Conservation (phyloP, 2,888 invertebrate genomes). For the Clanis bilineata region DNA sequence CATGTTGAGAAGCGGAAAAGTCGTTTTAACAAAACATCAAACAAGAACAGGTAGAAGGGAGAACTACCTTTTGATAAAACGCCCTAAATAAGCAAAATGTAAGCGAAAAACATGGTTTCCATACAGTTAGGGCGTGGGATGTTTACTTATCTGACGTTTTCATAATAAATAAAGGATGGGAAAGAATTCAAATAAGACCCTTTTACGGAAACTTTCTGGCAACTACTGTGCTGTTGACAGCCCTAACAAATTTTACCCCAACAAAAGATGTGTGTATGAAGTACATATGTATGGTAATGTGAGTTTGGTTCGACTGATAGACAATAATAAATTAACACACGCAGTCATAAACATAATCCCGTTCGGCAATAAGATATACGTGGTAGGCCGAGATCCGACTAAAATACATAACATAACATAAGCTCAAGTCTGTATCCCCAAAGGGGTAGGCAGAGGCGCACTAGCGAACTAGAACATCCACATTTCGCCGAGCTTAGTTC, state of each 20-base stretch:
- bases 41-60: slow-evolving; percentile 27
- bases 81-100: slow-evolving; percentile 13
- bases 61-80: slow-evolving; percentile 1
- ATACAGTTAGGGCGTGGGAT: slow-evolving; percentile 17
- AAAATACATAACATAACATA: too few species aligned
- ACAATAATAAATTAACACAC: too few species aligned
- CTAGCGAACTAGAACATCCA: too few species aligned
- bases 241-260: slow-evolving; percentile 42
- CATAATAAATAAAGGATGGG: slow-evolving; percentile 36
- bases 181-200: slow-evolving; percentile 32
- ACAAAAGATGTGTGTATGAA: slow-evolving; percentile 38
- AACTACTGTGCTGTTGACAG: slow-evolving; percentile 36
- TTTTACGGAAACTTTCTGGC: slow-evolving; percentile 39
- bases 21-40: slow-evolving; percentile 25
- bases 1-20: not conserved
- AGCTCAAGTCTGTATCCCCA: too few species aligned
- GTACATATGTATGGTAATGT: slow-evolving; percentile 33
- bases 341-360: too few species aligned
- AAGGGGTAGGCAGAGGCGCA: too few species aligned
- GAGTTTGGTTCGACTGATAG: slow-evolving; percentile 39
- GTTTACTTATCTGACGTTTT: slow-evolving; percentile 33
- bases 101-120: slow-evolving; percentile 5
- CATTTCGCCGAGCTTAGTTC: too few species aligned
- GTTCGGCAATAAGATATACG: too few species aligned
- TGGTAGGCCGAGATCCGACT: too few species aligned